These are phyloP conservation scores for Macaca mulatta DNA, from an alignment of 2,113 vertebrate species.

Conservation along the genomic window DNA sequence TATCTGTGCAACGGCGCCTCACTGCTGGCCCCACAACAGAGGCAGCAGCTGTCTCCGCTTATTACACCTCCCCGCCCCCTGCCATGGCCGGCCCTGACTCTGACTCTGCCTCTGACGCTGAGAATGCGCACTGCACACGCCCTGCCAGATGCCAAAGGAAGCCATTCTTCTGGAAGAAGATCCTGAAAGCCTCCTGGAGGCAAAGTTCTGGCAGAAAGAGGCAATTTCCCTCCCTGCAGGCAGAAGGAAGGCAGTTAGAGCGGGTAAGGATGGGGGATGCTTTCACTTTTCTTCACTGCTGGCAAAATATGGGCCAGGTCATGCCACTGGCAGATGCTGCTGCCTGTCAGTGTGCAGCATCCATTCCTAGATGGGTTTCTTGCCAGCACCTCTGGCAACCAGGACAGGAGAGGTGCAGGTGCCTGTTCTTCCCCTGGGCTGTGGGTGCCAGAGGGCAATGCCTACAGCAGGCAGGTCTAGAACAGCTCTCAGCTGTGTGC, in stretches of 20 bases:
- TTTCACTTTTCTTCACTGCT: neutral
- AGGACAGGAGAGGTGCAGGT: neutral
- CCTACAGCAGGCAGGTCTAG: neutral
- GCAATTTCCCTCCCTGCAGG: neutral
- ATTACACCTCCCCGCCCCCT: neutral
- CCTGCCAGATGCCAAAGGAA: neutral
- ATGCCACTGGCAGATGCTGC: neutral
- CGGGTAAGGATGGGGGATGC: neutral
- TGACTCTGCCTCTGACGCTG: neutral
- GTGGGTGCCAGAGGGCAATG: neutral
- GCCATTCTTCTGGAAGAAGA: neutral
- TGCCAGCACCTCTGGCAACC: neutral
- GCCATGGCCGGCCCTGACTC: neutral
- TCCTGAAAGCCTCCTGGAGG: neutral
- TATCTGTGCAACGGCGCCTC: slow-evolving; percentile 50
- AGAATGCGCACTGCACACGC: neutral
- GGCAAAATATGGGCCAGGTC: neutral
- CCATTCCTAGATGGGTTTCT: neutral
- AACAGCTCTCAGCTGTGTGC: neutral
- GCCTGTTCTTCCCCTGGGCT: neutral
- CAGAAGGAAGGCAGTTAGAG: neutral
- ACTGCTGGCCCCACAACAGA: slow-evolving; percentile 31
- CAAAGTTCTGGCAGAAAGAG: neutral
- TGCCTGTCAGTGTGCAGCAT: neutral
- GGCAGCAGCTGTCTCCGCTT: slow-evolving; percentile 55